Conservation (phyloP, 2,113 vertebrate genomes). For the Zosterops japonicus region DNA sequence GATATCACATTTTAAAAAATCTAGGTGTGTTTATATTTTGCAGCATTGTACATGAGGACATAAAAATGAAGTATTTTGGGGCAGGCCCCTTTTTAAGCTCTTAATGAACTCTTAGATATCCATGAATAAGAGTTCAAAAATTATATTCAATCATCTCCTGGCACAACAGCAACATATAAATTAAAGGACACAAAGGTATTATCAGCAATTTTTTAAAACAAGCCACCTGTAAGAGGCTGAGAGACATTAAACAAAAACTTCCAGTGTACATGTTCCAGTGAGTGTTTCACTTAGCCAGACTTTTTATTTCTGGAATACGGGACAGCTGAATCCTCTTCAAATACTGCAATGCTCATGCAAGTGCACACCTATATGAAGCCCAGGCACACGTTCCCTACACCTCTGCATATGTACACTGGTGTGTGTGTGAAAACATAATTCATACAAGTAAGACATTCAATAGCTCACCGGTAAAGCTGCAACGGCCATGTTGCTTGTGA, state of each 20-base stretch:
- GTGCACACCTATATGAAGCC: neutral
- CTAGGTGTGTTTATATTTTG: neutral
- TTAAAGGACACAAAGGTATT: neutral
- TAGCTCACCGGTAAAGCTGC: slow-evolving; percentile 80
- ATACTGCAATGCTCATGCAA: neutral
- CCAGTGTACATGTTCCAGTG: neutral
- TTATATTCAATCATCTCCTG: neutral
- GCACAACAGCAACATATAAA: neutral
- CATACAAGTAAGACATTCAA: neutral
- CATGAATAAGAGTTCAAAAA: neutral
- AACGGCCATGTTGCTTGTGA: slow-evolving; percentile 81
- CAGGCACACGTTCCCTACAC: neutral
- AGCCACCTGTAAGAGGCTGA: neutral
- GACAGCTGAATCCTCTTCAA: neutral
- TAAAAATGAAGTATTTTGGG: neutral
- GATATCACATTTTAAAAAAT: neutral
- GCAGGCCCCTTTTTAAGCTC: neutral
- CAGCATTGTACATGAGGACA: neutral
- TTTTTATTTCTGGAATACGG: neutral
- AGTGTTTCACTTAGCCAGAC: neutral
- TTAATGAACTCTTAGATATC: neutral
- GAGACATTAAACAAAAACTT: neutral
- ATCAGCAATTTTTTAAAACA: neutral
- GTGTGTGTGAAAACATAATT: neutral
- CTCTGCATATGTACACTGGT: neutral